Evolutionary conservation across 2,888 invertebrate genomes (phyloP).

Genomic region (Julus scandinavius): DNA sequence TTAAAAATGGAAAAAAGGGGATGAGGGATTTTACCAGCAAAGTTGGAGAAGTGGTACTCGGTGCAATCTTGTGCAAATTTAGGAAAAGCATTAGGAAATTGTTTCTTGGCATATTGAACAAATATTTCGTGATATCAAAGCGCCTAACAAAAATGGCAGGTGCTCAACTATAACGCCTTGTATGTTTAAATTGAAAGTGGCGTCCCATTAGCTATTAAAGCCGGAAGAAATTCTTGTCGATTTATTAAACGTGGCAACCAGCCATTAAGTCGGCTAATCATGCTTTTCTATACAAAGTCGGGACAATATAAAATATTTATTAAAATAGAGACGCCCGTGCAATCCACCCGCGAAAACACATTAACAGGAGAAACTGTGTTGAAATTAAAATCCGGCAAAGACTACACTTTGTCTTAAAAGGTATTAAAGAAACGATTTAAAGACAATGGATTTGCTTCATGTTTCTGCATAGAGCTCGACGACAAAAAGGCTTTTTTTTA

Average conservation of each 20-base stretch:
- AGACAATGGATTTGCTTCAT: neutral
- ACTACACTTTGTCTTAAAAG: neutral
- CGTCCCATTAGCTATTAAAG: neutral
- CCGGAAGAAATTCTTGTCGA: neutral
- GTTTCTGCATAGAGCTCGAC: neutral
- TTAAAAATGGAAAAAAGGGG: no score
- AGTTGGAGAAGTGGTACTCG: neutral
- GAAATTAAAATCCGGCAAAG: neutral
- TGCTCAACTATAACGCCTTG: no score
- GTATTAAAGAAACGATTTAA: neutral
- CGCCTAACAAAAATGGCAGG: neutral
- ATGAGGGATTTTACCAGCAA: no score
- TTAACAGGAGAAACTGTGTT: neutral
- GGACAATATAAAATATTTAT: neutral
- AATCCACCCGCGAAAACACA: neutral
- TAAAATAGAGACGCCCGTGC: neutral
- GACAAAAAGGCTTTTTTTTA: neutral
- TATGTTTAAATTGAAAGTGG: neutral
- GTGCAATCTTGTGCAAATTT: neutral
- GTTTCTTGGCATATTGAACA: no score
- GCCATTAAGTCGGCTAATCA: neutral
- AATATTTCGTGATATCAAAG: neutral
- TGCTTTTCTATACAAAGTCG: neutral
- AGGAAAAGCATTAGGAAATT: no score
- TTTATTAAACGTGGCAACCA: slow-evolving; percentile 4